Evolutionary conservation across 2,113 vertebrate species (phyloP), one percentile per base, ranked within the genome.

Genomic region (Vidua chalybeata): DNA sequence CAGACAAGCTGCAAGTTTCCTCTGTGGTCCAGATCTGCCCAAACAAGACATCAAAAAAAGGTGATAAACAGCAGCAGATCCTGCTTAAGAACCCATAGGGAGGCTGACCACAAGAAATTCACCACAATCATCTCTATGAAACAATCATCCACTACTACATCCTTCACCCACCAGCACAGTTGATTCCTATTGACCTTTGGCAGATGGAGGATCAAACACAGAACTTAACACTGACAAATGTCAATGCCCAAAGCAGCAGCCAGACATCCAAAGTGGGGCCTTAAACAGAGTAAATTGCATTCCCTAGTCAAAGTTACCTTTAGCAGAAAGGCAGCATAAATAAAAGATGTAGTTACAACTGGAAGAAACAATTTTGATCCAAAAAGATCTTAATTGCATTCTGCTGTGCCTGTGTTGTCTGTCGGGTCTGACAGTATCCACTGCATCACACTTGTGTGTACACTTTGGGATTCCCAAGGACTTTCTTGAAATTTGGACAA

Each of bases 211-310:
- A 68, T 33, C 30, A 85, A 85, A 51, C 35, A 39, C 71, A 24
- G 0, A 3, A 20, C 13, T 69, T 41, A 22, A 37, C 30, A n/a
- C 0, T 39, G 52, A 31, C 55, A 54, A 35, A 52, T 26, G 18
- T 41, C 75, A 85, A 46, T 9, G 23, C 16, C 28, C 26, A 10
- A 46, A 89, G 22, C 1, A 89, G 27, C 21, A 59, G 13, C 33
- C 71, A 83, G 49, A 43, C 30, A 72, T 19, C 49, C 45, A 43
- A 72, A 85, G 3, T 16, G 30, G 30, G 35, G 41, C 45, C 62
- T 88, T n/a, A 31, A 69, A 49, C 3, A 43, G 3, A 4, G 1
- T 12, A 26, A 27, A 35, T 13, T 4, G 27, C 30, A 63, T 52
- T 85, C 30, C 20, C 30, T 19, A 16, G 18, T 10, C 39, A 62